Percentiles rank a stretch among this genome's conserved stretches.
phyloP scores from a whole-genome alignment of 2,888 invertebrate species.

The Rhyacophila evoluta region DNA sequence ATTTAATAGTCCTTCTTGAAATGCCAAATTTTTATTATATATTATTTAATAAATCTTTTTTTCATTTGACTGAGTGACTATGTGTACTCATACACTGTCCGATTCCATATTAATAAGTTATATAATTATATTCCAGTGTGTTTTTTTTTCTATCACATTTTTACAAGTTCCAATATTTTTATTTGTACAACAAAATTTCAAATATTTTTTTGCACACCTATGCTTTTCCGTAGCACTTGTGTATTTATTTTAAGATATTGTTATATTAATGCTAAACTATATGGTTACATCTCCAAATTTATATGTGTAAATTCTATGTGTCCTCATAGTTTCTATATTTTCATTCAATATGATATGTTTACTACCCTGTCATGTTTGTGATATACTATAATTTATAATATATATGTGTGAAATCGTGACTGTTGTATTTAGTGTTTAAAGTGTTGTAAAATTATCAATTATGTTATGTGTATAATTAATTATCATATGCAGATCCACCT shows the following conservation, averaged over 20 bases:
- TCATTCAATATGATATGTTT: slow-evolving; percentile 7
- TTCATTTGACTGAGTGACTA: not conserved
- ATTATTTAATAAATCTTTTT: not conserved
- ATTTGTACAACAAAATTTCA: not conserved
- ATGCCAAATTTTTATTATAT: not conserved
- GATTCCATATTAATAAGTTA: not conserved
- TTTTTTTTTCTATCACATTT: not conserved
- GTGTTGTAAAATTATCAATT: slow-evolving; percentile 49
- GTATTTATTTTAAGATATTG: too few relatives aligned
- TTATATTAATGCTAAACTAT: not conserved
- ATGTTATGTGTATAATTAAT: slow-evolving; percentile 48
- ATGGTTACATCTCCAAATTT: not conserved
- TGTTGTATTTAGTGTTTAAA: slow-evolving; percentile 49
- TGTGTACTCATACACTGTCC: not conserved
- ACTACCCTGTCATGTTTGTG: slow-evolving; percentile 28
- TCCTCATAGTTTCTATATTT: not conserved
- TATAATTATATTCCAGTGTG: not conserved
- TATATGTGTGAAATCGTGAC: slow-evolving; percentile 49
- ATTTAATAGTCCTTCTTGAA: not conserved
- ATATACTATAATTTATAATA: slow-evolving; percentile 21
- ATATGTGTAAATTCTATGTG: not conserved
- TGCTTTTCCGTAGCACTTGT: too few relatives aligned
- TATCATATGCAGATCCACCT: slow-evolving; percentile 68
- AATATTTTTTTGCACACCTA: too few relatives aligned
- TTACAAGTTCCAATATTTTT: not conserved